Evolutionary conservation across 2,113 vertebrate genomes (phyloP), one percentile per base, ranked within the genome.

Genomic region (Hucho hucho): DNA sequence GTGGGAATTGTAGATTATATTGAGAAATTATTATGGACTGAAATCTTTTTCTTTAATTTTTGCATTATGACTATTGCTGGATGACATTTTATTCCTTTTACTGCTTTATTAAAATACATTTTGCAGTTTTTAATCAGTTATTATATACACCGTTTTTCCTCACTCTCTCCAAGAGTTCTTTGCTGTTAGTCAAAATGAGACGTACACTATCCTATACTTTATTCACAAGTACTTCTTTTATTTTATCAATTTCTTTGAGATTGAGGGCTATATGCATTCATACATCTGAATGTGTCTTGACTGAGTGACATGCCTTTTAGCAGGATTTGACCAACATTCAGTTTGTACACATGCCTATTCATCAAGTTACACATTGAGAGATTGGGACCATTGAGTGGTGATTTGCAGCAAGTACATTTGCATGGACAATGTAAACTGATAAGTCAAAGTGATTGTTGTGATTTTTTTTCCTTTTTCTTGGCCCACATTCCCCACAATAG

Each of bases 41-140:
- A 79, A 67, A 67, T 16, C 22, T 71, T 73, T 32, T 71, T 71
- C 29, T 70, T 81, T 68, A 22, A 77, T 88, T 83, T 74, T 85
- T 85, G 70, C 79, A 87, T 89, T 82, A 86, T 86, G 84, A 91
- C 83, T 84, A 81, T 89, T 90, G 87, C 89, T 93, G 88, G 89
- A 88, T 90, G 66, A 68, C 86, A 80, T 89, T 85, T 87, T 87
- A 77, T 69, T 88, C 79, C 82, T 88, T 86, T 86, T 85, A 80
- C 76, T 70, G 76, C 70, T 86, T 87, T 70, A 82, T 79, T 75
- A 66, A 73, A 89, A 89, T 88, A 86, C 81, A 76, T 85, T 86
- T 87, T 67, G 6, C 32, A 74, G 43, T 86, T 90, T 86, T 49
- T 59, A 91, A 88, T 88, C 87, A 87, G 67, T 79, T 89, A 85